A percentile compares a stretch with the other conserved stretches of the same genome.
Evolutionary conservation across 2,797 vertebrate species (phyloP).

Genomic region (Pristis pectinata): DNA sequence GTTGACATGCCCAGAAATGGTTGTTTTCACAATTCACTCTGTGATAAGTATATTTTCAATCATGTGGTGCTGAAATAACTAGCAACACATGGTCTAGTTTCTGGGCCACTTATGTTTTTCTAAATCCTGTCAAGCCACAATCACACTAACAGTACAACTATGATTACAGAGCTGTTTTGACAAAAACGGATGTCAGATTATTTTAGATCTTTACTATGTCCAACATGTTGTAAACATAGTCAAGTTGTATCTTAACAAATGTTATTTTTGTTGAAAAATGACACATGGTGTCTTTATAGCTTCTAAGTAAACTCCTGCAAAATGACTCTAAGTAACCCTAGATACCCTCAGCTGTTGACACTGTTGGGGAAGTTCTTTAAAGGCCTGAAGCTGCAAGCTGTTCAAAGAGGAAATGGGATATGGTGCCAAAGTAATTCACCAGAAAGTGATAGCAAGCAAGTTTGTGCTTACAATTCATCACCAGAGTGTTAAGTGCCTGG

Average conservation of each 20-base stretch:
- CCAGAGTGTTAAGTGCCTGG: too few relatives aligned
- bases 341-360: background rate
- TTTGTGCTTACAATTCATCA: background rate
- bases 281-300: background rate
- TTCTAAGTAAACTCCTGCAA: background rate
- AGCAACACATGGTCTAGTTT: too few relatives aligned
- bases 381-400: background rate
- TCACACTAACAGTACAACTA: background rate
- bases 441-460: background rate
- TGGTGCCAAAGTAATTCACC: background rate
- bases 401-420: background rate
- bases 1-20: too few relatives aligned
- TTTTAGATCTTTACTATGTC: constrained; percentile 1
- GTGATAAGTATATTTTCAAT: too few relatives aligned
- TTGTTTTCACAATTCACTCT: too few relatives aligned
- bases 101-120: background rate
- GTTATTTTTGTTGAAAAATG: background rate
- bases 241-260: constrained; percentile 14
- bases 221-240: background rate
- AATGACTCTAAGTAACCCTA: background rate
- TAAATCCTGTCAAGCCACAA: background rate
- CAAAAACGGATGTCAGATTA: background rate
- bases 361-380: background rate
- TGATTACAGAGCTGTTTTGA: background rate
- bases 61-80: too few relatives aligned